Evolutionary conservation across 2,113 vertebrate species (phyloP).

Genomic region (Leptobrachium leishanense): DNA sequence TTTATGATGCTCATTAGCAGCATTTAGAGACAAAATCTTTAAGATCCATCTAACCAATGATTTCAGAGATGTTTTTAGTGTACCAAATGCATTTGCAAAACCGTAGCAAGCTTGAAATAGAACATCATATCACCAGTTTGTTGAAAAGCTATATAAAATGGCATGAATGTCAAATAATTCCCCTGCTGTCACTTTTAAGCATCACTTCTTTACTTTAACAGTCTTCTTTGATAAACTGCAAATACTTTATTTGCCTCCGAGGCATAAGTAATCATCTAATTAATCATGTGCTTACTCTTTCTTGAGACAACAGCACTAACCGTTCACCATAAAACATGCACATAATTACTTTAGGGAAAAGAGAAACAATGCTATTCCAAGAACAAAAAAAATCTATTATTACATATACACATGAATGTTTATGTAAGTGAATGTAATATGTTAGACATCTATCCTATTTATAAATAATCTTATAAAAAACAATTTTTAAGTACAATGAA

Average conservation of each 20-base stretch:
- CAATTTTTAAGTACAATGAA: too few species aligned
- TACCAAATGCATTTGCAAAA: not conserved
- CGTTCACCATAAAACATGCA: conserved; percentile 37
- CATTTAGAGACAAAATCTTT: not conserved
- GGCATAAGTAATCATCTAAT: conserved; percentile 37
- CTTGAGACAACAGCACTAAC: not conserved
- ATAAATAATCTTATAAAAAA: too few species aligned
- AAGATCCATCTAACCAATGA: not conserved
- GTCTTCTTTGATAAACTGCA: conserved; percentile 46
- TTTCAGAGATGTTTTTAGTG: not conserved
- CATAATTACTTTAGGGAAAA: conserved; percentile 31
- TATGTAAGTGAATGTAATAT: not conserved
- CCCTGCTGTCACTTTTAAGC: conserved; percentile 3
- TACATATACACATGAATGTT: conserved; percentile 6
- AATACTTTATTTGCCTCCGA: conserved; percentile 33
- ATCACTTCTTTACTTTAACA: not conserved
- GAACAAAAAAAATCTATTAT: not conserved
- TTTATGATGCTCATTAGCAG: not conserved
- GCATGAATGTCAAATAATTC: conserved; percentile 24
- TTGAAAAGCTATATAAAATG: conserved; percentile 23
- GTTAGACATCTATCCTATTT: too few species aligned
- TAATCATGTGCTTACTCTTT: conserved; percentile 42
- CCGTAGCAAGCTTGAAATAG: not conserved
- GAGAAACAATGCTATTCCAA: conserved; percentile 1
- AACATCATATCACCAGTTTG: not conserved